These are phyloP conservation scores for Cryptophagus acutangulus DNA, from an alignment of 2,888 invertebrate species.

Conservation along the genomic window DNA sequence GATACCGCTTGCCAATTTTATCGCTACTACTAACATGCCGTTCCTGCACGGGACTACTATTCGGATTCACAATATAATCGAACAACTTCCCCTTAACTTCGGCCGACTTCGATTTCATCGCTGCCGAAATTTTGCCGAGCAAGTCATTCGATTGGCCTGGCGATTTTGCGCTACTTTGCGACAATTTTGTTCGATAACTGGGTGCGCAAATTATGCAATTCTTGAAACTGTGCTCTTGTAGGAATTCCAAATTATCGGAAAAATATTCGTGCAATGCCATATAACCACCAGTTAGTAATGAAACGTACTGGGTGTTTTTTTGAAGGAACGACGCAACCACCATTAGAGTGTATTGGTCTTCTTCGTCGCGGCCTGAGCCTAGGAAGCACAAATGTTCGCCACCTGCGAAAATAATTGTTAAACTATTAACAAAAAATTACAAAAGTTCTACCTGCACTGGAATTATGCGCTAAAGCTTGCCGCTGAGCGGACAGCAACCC, in stretches of 20 bases:
- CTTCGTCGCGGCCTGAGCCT: constrained; percentile 88
- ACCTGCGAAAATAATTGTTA: too few species aligned
- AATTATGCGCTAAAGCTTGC: constrained; percentile 80
- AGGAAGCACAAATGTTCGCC: constrained; percentile 88
- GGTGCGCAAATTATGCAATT: constrained; percentile 78
- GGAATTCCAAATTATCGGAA: constrained; percentile 72
- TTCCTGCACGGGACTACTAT: constrained; percentile 55
- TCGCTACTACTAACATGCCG: constrained; percentile 82
- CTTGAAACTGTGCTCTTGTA: constrained; percentile 78
- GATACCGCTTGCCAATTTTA: constrained; percentile 79
- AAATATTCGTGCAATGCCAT: constrained; percentile 78
- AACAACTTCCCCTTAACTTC: constrained; percentile 88
- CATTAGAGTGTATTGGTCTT: constrained; percentile 97
- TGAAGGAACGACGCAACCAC: constrained; percentile 96
- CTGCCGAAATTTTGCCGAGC: constrained; percentile 78
- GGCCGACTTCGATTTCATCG: constrained; percentile 85
- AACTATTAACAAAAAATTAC: constrained; percentile 4
- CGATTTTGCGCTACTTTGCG: constrained; percentile 28
- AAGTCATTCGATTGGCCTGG: constrained; percentile 57
- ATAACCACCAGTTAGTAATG: constrained; percentile 89
- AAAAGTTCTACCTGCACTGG: constrained; percentile 58
- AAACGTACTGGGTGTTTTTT: constrained; percentile 87
- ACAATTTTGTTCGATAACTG: constrained; percentile 28
- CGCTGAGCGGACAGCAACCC: constrained; percentile 85
- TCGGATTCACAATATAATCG: constrained; percentile 90